Conservation (phyloP, 2,113 vertebrate genomes). For the Oncorhynchus nerka region DNA sequence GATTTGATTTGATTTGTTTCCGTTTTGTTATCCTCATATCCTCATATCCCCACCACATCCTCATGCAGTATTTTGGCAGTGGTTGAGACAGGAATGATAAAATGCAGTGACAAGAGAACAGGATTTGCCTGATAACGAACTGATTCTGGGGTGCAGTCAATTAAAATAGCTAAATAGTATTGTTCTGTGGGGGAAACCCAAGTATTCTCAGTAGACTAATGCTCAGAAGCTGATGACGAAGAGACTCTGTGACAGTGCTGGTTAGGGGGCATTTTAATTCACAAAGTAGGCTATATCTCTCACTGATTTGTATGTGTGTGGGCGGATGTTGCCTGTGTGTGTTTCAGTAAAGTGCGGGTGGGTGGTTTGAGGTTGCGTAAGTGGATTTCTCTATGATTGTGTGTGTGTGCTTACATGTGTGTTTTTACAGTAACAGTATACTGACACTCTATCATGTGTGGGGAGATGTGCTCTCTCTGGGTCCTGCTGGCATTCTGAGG, state of each 20-base stretch:
- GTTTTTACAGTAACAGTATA: neutral
- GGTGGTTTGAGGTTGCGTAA: neutral
- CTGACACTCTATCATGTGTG: neutral
- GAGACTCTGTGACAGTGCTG: constrained; percentile 15
- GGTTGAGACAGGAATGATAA: constrained; percentile 16
- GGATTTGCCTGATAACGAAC: neutral
- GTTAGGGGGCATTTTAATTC: constrained; percentile 13
- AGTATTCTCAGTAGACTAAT: constrained; percentile 10
- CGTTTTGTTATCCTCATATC: neutral
- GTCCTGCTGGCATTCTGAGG: constrained; percentile 16
- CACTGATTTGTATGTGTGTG: constrained; percentile 18
- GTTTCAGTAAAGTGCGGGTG: constrained; percentile 5
- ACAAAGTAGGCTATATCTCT: constrained; percentile 5
- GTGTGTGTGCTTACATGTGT: constrained; percentile 11
- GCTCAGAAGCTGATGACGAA: constrained; percentile 35
- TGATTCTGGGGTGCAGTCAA: constrained; percentile 7
- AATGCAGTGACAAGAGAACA: neutral
- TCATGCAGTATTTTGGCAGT: too few species aligned
- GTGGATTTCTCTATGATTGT: constrained; percentile 1
- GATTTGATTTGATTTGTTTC: neutral
- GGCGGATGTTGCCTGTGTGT: neutral
- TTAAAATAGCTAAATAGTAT: constrained; percentile 25
- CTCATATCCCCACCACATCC: constrained; percentile 50
- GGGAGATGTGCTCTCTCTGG: neutral
- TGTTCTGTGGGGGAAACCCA: constrained; percentile 40